phyloP scores from a whole-genome alignment of 1,140 invertebrate species.

The Neodiprion pinetum region DNA sequence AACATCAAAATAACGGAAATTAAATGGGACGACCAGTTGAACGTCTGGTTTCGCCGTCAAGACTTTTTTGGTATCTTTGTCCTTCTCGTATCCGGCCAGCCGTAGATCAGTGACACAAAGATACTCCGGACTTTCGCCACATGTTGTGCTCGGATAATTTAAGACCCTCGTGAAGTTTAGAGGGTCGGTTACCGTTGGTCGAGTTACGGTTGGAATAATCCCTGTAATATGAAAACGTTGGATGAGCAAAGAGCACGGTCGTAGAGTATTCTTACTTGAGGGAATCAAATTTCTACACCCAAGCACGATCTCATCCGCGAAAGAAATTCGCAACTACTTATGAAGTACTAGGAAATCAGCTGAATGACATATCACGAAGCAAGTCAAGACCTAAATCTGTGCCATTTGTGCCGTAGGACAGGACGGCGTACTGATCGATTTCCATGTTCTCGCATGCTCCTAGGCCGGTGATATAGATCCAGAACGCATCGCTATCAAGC shows the following conservation, averaged over 20 bases:
- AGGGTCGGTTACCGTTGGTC: not conserved
- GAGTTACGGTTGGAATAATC: not conserved
- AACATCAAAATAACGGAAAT: not conserved
- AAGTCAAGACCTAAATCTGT: not conserved
- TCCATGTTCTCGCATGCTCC: conserved; percentile 53
- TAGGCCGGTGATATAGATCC: conserved; percentile 60
- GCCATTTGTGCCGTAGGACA: not conserved
- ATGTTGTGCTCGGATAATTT: not conserved
- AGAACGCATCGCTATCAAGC: conserved; percentile 57
- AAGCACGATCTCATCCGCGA: not conserved
- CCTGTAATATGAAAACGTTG: no score
- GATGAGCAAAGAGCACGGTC: no score
- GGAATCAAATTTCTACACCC: no score
- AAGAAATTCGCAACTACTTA: not conserved
- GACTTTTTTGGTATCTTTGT: not conserved
- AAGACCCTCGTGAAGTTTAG: not conserved
- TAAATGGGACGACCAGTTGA: not conserved
- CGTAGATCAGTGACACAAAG: not conserved
- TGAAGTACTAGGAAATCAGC: not conserved
- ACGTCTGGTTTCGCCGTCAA: not conserved
- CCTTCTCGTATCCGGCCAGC: not conserved
- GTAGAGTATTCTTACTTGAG: no score
- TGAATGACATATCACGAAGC: not conserved
- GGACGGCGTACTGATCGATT: not conserved
- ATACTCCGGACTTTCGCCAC: not conserved